Conservation (phyloP, 2,113 vertebrate species). For the Ictalurus punctatus region DNA sequence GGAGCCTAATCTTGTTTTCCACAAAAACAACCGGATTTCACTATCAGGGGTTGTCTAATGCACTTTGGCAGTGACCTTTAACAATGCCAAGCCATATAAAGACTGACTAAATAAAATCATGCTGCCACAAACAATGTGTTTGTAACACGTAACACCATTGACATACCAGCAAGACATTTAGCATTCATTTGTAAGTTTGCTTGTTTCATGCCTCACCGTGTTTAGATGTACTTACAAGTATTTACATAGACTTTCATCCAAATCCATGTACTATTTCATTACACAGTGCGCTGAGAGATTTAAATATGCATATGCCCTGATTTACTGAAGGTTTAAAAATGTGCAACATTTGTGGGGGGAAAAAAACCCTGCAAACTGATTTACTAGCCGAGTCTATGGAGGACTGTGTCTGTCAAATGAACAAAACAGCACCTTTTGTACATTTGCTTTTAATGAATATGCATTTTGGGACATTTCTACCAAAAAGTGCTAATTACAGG, state of each 20-base stretch:
- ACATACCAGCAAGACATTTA: not conserved
- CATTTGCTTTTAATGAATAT: not conserved
- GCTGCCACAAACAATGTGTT: not conserved
- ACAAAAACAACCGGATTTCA: slow-evolving; percentile 55
- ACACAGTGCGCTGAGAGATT: not conserved
- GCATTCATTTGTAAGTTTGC: not conserved
- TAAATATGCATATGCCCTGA: not conserved
- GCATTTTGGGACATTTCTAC: not conserved
- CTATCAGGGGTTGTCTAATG: slow-evolving; percentile 41
- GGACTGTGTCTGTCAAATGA: not conserved
- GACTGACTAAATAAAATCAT: not conserved
- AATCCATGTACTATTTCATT: not conserved
- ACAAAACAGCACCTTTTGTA: not conserved
- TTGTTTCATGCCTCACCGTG: not conserved
- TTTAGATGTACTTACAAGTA: not conserved
- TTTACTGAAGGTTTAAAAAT: not conserved
- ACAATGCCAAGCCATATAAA: slow-evolving; percentile 32
- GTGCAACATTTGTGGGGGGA: not conserved
- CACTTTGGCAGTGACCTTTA: slow-evolving; percentile 53
- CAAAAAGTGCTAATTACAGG: not conserved
- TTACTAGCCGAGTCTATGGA: not conserved
- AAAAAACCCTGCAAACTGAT: not conserved
- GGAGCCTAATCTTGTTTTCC: slow-evolving; percentile 59
- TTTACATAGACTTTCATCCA: not conserved
- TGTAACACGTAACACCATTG: not conserved